These are phyloP conservation scores for Calliopsis andreniformis DNA, from an alignment of 1,140 invertebrate species.

Conservation along the genomic window DNA sequence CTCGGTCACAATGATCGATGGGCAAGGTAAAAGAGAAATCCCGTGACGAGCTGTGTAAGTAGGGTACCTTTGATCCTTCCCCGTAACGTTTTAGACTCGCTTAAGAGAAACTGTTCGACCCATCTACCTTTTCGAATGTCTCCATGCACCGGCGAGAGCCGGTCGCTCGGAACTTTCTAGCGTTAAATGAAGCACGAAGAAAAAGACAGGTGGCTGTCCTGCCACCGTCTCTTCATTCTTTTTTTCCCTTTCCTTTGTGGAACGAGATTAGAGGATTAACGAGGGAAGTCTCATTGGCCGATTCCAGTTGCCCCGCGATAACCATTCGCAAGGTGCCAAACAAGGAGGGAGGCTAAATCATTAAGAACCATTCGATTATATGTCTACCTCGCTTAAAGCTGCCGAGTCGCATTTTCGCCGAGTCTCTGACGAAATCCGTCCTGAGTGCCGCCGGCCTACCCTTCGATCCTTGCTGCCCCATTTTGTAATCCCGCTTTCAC, in stretches of 20 bases:
- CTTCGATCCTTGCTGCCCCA: constrained; percentile 78
- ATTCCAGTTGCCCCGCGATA: not conserved
- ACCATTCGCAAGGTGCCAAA: not conserved
- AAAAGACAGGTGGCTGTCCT: constrained; percentile 8
- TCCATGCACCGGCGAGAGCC: constrained; percentile 19
- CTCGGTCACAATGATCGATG: constrained; percentile 36
- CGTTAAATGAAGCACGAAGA: constrained; percentile 32
- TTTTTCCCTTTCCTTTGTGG: not conserved
- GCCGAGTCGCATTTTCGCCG: constrained; percentile 75
- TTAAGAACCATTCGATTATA: not conserved
- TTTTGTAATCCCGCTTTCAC: constrained; percentile 42
- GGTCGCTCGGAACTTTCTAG: constrained; percentile 34
- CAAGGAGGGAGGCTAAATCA: not conserved
- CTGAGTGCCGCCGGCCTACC: constrained; percentile 68
- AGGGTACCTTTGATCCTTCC: constrained; percentile 54
- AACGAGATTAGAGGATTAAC: constrained; percentile 22
- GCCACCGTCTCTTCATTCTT: not conserved
- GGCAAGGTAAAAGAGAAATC: constrained; percentile 40
- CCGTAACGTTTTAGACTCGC: constrained; percentile 38
- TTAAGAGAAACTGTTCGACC: constrained; percentile 46
- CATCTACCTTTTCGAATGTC: constrained; percentile 38
- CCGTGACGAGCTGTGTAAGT: constrained; percentile 27
- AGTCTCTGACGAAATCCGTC: constrained; percentile 75
- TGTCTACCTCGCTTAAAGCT: constrained; percentile 78
- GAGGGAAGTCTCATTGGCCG: not conserved